Evolutionary conservation across 2,888 invertebrate genomes (phyloP), one percentile per base, ranked within the genome.

Genomic region (Mimachlamys varia): DNA sequence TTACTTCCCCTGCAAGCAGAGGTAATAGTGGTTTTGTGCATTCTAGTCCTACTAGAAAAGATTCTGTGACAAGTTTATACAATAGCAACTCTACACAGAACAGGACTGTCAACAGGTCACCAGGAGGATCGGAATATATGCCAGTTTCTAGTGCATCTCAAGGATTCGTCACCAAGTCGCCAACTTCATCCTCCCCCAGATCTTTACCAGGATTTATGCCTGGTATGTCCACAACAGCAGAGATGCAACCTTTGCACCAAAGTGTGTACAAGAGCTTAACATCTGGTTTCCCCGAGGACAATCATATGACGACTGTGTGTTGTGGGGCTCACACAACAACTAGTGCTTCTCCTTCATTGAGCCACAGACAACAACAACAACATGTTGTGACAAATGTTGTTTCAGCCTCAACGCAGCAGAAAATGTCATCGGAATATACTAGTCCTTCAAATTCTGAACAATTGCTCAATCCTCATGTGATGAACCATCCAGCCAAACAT

Each of bases 381-480:
- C 76, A 76, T 76, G 76, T 76, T 33, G 33, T 33, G 33, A 76
- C 76, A 76, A 76, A 76, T 76, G 76, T 22, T 76, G 76, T 76
- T 76, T 13, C 33, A 76, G 33, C 76, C 33, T 76, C 76, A 10
- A 76, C 76, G 27, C 76, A 76, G 33, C 76, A 76, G 33, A 76
- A 76, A 76, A 76, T 27, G 27, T 76, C 76, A 33, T 76, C 33
- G 33, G 76, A 27, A 33, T 33, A 27, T 27, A 76, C 76, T 76
- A 76, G 76, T 76, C 76, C 90, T 58, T 62, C 88, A 17, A 89
- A 89, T 50, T 90, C 92, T 91, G 91, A 91, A 91, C 93, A 94
- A 91, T 94, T 94, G 94, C 94, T 94, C 94, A 94, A 94, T 93
- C 93, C 93, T 87, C 92, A 92, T 91, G 92, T 87, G 76, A 76